phyloP scores from a whole-genome alignment of 2,797 vertebrate genomes.

The Falco columbarius region DNA sequence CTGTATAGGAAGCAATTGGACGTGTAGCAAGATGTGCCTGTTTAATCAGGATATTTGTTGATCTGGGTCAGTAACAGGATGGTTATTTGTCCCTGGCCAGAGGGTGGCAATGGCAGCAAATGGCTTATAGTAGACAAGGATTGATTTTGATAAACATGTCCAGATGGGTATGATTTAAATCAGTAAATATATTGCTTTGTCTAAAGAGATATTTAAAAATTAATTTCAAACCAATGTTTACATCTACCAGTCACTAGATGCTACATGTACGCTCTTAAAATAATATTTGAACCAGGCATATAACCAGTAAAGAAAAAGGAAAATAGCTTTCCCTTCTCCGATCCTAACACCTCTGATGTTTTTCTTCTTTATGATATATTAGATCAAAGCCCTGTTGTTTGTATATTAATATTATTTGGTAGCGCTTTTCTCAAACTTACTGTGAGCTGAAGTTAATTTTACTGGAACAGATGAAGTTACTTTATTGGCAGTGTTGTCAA shows the following conservation, averaged over 20 bases:
- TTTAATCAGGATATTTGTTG: conserved; percentile 67
- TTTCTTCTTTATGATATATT: background rate
- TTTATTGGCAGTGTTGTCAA: conserved; percentile 52
- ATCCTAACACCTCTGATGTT: background rate
- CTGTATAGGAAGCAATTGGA: conserved; percentile 9
- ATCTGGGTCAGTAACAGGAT: conserved; percentile 66
- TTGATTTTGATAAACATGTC: conserved; percentile 68
- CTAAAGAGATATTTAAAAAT: conserved; percentile 17
- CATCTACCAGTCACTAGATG: background rate
- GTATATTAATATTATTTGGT: background rate
- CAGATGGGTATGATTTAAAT: conserved; percentile 69
- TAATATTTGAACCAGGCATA: background rate
- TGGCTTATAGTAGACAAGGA: conserved; percentile 51
- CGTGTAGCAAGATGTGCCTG: conserved; percentile 24
- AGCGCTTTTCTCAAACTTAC: background rate
- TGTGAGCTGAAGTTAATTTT: background rate
- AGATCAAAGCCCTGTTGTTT: background rate
- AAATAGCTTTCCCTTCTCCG: background rate
- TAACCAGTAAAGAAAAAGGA: background rate
- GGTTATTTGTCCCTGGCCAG: conserved; percentile 59
- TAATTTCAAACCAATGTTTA: conserved; percentile 37
- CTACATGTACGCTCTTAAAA: background rate
- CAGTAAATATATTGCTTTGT: conserved; percentile 42
- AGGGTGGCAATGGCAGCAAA: conserved; percentile 71
- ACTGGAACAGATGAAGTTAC: conserved; percentile 1